These are phyloP conservation scores for Helarctos malayanus DNA, from an alignment of 2,797 vertebrate genomes.

Conservation along the genomic window DNA sequence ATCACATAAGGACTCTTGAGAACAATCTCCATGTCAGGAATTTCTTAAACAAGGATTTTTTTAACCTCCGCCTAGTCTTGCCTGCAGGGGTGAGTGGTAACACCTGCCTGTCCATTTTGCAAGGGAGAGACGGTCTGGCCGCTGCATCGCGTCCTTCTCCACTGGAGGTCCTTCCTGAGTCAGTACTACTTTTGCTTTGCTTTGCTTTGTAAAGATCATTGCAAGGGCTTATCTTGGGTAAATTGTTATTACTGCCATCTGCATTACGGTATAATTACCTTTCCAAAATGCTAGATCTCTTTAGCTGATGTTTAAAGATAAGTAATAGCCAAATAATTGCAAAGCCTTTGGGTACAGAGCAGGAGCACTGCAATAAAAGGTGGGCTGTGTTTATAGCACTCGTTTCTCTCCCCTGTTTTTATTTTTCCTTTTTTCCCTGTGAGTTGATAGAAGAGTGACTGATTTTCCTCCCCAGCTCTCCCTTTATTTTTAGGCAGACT, in stretches of 20 bases:
- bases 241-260: slow-evolving; percentile 90
- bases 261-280: slow-evolving; percentile 90
- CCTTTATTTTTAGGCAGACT: slow-evolving; percentile 78
- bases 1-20: slow-evolving; percentile 71
- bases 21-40: slow-evolving; percentile 82
- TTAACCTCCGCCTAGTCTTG: slow-evolving; percentile 81
- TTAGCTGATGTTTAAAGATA: slow-evolving; percentile 89
- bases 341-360: slow-evolving; percentile 83
- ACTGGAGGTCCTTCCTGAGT: slow-evolving; percentile 86
- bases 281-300: slow-evolving; percentile 88
- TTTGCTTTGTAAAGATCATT: slow-evolving; percentile 89
- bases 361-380: slow-evolving; percentile 77
- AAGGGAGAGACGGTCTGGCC: slow-evolving; percentile 65
- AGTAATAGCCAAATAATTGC: slow-evolving; percentile 88
- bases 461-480: slow-evolving; percentile 42
- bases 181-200: slow-evolving; percentile 84
- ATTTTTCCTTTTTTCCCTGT: slow-evolving; percentile 17
- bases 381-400: slow-evolving; percentile 76
- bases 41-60: slow-evolving; percentile 77
- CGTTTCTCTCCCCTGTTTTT: slow-evolving; percentile 7
- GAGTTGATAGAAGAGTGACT: slow-evolving; percentile 50
- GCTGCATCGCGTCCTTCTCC: slow-evolving; percentile 87
- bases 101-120: slow-evolving; percentile 74
- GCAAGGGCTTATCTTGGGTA: slow-evolving; percentile 89
- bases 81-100: slow-evolving; percentile 55